Evolutionary conservation across 1,140 invertebrate species (phyloP), one percentile per base, ranked within the genome.

Genomic region (Steinernema feltiae): DNA sequence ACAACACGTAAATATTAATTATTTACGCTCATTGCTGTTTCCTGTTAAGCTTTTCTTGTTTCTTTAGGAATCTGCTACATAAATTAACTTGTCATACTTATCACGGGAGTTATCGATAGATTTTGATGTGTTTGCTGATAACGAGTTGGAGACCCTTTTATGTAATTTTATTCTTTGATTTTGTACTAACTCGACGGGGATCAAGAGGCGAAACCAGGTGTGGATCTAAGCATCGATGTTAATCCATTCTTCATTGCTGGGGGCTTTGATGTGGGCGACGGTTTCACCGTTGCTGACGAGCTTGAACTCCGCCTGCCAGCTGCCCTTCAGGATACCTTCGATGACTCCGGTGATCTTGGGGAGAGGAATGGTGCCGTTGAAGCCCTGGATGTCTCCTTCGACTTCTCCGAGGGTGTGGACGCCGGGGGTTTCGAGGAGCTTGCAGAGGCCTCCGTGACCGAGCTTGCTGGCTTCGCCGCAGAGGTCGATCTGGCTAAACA

Each of bases 191-290:
- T n/a, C n/a, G n/a, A n/a, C n/a, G n/a, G n/a, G n/a, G n/a, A n/a
- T n/a, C n/a, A n/a, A n/a, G n/a, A n/a, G n/a, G n/a, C n/a, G n/a
- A n/a, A n/a, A n/a, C n/a, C n/a, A n/a, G n/a, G n/a, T n/a, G n/a
- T n/a, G n/a, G n/a, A n/a, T n/a, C n/a, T n/a, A n/a, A n/a, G n/a
- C n/a, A n/a, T 48, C 30, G 27, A 73, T 17, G 15, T 73, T 15
- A 35, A 73, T 35, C 72, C 72, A 73, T 18, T 35, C 31, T 35
- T 48, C 27, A 35, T 73, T 48, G 72, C 27, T 48, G 72, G 72
- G 72, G 18, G 48, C 31, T 24, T 73, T 73, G 72, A 73, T 70
- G 72, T 73, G 17, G 24, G 31, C 72, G 15, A 73, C 30, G 29
- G 32, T 35, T 18, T 48, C 53, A 18, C 31, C 30, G 30, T 48